Evolutionary conservation across 2,113 vertebrate genomes (phyloP).

Genomic region (Oryzias celebensis): DNA sequence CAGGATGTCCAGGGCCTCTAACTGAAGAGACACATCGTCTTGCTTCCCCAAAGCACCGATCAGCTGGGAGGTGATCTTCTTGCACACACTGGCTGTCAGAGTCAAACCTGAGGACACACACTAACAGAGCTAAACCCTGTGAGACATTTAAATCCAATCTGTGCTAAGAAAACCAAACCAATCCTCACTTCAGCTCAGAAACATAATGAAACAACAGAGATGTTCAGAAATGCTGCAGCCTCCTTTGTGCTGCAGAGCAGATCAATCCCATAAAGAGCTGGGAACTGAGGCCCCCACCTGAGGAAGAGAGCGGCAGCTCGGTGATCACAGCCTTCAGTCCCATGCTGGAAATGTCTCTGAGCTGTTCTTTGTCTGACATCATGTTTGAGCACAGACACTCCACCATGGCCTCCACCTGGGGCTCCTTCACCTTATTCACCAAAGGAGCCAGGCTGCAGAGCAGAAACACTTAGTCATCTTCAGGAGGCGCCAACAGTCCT

Average conservation of each 20-base stretch:
- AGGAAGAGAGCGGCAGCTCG: constrained; percentile 83
- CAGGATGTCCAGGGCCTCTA: constrained; percentile 96
- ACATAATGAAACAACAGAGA: no score
- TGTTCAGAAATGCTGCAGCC: no score
- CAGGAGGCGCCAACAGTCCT: not conserved
- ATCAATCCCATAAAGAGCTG: not conserved
- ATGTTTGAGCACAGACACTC: constrained; percentile 91
- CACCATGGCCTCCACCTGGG: constrained; percentile 95
- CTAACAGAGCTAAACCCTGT: not conserved
- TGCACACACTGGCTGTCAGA: constrained; percentile 87
- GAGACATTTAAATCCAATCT: not conserved
- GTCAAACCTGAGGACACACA: constrained; percentile 75
- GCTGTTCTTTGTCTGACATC: constrained; percentile 91
- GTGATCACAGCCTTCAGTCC: constrained; percentile 92
- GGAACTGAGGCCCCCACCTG: constrained; percentile 76
- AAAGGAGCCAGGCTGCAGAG: constrained; percentile 86
- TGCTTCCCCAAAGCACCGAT: constrained; percentile 90
- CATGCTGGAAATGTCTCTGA: constrained; percentile 93
- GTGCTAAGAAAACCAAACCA: not conserved
- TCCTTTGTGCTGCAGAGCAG: no score
- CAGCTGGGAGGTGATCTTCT: constrained; percentile 92
- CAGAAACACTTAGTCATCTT: not conserved
- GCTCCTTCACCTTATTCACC: constrained; percentile 94
- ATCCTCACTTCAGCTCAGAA: no score
- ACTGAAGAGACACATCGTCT: constrained; percentile 89